These are phyloP conservation scores for Steatornis caripensis DNA, from an alignment of 2,113 vertebrate genomes.

Conservation along the genomic window DNA sequence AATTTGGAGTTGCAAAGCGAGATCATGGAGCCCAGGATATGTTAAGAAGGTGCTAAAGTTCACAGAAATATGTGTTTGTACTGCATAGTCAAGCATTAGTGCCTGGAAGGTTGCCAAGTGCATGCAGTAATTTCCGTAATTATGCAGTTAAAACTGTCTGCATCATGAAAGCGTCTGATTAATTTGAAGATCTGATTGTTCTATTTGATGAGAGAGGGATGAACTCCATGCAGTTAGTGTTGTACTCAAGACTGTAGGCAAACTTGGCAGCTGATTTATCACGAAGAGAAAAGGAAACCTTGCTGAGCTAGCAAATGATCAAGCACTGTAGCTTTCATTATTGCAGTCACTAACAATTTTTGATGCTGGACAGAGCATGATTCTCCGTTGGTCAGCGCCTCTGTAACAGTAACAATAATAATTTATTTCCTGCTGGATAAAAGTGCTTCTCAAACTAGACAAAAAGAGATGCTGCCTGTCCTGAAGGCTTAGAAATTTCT, in stretches of 20 bases:
- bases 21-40: neutral
- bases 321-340: neutral
- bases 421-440: neutral
- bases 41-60: neutral
- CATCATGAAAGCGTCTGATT: neutral
- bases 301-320: neutral
- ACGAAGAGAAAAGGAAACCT: neutral
- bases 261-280: neutral
- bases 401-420: neutral
- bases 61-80: neutral
- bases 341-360: neutral
- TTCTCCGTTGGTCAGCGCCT: neutral
- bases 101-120: neutral
- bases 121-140: neutral
- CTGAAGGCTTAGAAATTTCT: neutral
- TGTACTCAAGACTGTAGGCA: neutral
- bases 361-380: neutral
- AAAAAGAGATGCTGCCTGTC: neutral
- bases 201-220: neutral
- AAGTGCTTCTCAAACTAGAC: neutral
- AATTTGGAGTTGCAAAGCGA: neutral
- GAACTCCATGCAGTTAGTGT: neutral
- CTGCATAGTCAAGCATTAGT: neutral
- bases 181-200: neutral
- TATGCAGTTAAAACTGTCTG: neutral